Base-by-base conservation (phyloP, 2,113 vertebrate species). In the Sarotherodon lohbergeri region DNA sequence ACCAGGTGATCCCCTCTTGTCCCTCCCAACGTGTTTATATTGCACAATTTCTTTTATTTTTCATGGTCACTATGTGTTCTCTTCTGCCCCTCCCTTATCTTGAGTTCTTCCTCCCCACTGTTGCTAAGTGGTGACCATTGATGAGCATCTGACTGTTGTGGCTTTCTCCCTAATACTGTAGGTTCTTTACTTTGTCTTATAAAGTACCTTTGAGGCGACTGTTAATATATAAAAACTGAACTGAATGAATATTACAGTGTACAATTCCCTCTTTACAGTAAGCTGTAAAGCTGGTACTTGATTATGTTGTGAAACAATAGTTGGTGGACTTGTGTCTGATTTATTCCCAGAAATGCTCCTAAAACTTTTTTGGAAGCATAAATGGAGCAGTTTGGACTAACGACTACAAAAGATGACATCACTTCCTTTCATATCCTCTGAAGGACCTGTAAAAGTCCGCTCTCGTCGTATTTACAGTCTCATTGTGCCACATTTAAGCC, bases 1-100 rank as follows among this genome's bases (percentile, higher is more conserved):
- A 63, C 0, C 16, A 0, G 59, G 59, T 11, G 29, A 19, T 0
- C 29, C 16, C 59, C 59, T 63, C 0, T 32, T 61, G 57, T 61
- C 8, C 27, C 4, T 61, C 57, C 57, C 14, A 32, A 32, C 3
- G 27, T 61, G 27, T 61, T 61, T 17, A 61, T 17, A 32, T 61
- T 32, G 9, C 57, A 61, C 27, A 9, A 10, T 61, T 61, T 61
- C 3, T 61, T 61, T 32, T 2, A 6, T 61, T 32, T 32, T 17
- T 61, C 8, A 61, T 17, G 57, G 7, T 34, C 9, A 6, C 59
- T 19, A 5, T 16, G 32, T 2, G 10, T 39, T 12, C 34, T 66
- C 17, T 36, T 36, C 1, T 7, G 61, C 2, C 32, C 32, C 32
- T 39, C 32, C 32, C 61, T 13, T 13, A 22, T 39, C 34, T 39